Base-by-base conservation (phyloP, 2,797 vertebrate species). In the Novumbra hubbsi region DNA sequence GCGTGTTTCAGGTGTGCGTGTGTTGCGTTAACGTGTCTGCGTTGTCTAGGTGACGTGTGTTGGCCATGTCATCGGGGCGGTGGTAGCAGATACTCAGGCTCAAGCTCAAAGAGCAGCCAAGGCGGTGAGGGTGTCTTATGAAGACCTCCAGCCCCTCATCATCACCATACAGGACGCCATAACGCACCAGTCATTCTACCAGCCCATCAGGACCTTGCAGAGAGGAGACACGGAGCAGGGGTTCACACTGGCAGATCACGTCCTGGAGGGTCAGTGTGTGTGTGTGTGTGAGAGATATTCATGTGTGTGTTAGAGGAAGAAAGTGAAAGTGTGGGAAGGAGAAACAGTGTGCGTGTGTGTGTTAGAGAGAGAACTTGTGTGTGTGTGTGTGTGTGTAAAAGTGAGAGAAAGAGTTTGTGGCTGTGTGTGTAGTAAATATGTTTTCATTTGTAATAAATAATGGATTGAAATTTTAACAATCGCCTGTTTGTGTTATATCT, bases 161-260 rank as follows among this genome's bases (percentile, higher is more conserved):
- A 85, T 99, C 82, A 96, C 96, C 19, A 98, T 99, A 80, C 84
- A 99, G 98, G 97, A 99, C 78, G 97, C 98, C 5, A 97, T 99
- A 73, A 88, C 92, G 15, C 89, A 94, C 71, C 83, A 94, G 75
- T 98, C 96, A 27, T 99, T 97, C 88, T 91, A 93, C 83, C 84
- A 92, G 30, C 68, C 87, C 74, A 91, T 94, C 78, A 90, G 93
- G 87, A 94, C 90, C 79, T 90, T 99, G 8, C 94, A 95, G 81
- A 95, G 88, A 11, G 98, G 98, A 83, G 90, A 97, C 77, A 81
- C 96, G 69, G 89, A 92, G 72, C 91, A 91, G 70, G 98, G 96
- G 3, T 98, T 99, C 89, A 91, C 94, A 70, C 93, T 96, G 82
- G 94, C 96, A 0, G 96, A 99, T 85, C 92, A 95, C 62, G 81